Conservation (phyloP, 2,888 invertebrate genomes). For the Polydrusus pterygomalis region DNA sequence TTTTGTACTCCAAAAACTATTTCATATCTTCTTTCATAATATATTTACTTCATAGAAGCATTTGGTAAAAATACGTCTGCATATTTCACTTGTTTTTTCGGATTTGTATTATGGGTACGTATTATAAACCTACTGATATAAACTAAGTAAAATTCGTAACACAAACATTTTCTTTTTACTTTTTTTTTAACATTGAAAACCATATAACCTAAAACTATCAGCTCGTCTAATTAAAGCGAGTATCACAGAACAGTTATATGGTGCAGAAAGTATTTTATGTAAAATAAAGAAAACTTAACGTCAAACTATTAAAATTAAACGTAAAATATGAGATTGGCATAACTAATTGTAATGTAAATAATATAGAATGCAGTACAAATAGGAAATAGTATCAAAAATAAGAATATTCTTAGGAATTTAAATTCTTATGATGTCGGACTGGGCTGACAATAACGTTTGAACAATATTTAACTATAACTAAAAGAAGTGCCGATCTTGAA, state of each 20-base stretch:
- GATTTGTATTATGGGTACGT: too few relatives aligned
- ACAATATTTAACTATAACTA: not conserved
- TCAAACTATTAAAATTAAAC: constrained; percentile 16
- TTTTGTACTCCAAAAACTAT: not conserved
- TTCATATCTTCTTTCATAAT: not conserved
- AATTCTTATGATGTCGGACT: not conserved
- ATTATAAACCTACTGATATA: not conserved
- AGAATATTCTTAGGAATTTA: too few relatives aligned
- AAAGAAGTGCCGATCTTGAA: not conserved
- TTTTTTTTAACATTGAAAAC: constrained; percentile 13
- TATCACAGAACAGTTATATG: constrained; percentile 51
- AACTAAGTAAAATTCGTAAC: constrained; percentile 21
- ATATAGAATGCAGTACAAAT: constrained; percentile 13
- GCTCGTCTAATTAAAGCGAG: constrained; percentile 36
- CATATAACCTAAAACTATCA: constrained; percentile 37
- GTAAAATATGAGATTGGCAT: constrained; percentile 1
- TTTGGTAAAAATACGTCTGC: not conserved
- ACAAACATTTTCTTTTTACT: constrained; percentile 11
- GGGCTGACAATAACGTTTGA: not conserved
- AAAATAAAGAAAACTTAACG: constrained; percentile 39
- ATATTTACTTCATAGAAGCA: constrained; percentile 16
- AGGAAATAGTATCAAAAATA: constrained; percentile 22
- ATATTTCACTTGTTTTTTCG: not conserved
- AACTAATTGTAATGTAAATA: not conserved
- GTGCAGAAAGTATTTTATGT: constrained; percentile 10